Conservation (phyloP, 2,113 vertebrate species). For the Choloepus hoffmanni region DNA sequence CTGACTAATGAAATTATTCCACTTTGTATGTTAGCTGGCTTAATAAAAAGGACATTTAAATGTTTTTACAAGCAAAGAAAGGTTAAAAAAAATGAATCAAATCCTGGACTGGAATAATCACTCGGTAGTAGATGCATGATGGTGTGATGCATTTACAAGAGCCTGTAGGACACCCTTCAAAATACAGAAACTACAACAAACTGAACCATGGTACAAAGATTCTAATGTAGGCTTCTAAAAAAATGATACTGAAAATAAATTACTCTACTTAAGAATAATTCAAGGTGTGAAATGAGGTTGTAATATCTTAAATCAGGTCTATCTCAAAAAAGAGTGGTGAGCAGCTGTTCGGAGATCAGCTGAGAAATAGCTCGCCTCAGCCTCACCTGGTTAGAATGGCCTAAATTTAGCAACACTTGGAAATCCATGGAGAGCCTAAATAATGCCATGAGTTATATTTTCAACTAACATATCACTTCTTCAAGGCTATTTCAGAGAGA, state of each 20-base stretch:
- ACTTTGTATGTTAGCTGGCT: not conserved
- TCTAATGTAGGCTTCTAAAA: not conserved
- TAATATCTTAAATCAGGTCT: slow-evolving; percentile 54
- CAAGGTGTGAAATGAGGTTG: not conserved
- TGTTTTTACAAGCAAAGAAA: not conserved
- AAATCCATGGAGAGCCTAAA: slow-evolving; percentile 36
- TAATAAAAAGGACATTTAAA: not conserved
- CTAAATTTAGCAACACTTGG: slow-evolving; percentile 59
- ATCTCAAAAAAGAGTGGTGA: not conserved
- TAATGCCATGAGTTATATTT: not conserved
- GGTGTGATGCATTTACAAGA: not conserved
- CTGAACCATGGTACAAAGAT: not conserved
- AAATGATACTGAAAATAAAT: not conserved
- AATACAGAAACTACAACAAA: slow-evolving; percentile 1
- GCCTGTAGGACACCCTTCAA: not conserved
- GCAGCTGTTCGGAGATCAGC: not conserved
- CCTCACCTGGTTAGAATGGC: not conserved
- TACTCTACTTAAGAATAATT: slow-evolving; percentile 34
- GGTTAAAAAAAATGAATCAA: not conserved
- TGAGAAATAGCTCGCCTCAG: not conserved
- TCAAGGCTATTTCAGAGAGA: not conserved
- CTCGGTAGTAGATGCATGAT: not conserved
- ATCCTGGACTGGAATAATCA: not conserved
- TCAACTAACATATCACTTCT: not conserved
- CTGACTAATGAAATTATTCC: not conserved